A percentile compares a stretch with the other conserved stretches of the same genome.
phyloP scores from a whole-genome alignment of 1,140 invertebrate genomes.

The Drosophila nigromelanica region DNA sequence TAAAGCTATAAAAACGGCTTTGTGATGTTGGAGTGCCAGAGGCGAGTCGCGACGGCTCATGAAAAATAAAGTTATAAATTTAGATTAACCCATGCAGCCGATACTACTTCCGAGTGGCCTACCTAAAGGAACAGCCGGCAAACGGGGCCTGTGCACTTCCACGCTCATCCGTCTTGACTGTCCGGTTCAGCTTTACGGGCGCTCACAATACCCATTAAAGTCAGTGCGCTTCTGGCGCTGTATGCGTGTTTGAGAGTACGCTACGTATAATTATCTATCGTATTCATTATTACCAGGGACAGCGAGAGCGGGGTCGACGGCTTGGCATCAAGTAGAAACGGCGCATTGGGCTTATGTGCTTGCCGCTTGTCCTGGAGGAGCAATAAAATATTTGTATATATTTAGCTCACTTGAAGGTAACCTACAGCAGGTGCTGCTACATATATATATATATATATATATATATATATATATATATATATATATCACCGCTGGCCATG shows the following conservation, averaged over 20 bases:
- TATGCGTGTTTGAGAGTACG: constrained; percentile 26
- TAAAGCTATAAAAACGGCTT: constrained; percentile 47
- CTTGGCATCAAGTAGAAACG: constrained; percentile 56
- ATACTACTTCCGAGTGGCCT: constrained; percentile 34
- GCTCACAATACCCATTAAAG: constrained; percentile 71
- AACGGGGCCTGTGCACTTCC: constrained; percentile 14
- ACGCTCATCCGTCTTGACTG: constrained; percentile 1
- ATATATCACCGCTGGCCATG: constrained; percentile 60
- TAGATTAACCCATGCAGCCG: constrained; percentile 71
- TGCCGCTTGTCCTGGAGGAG: constrained; percentile 70
- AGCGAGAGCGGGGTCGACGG: not conserved
- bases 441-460: not conserved
- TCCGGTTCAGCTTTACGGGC: constrained; percentile 7
- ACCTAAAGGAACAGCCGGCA: not conserved
- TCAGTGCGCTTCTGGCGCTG: constrained; percentile 31
- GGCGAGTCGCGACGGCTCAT: constrained; percentile 45
- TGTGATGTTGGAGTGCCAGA: not conserved
- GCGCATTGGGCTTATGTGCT: constrained; percentile 38
- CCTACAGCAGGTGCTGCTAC: constrained; percentile 43
- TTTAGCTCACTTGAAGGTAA: constrained; percentile 25
- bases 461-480: not conserved
- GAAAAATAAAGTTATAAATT: constrained; percentile 80
- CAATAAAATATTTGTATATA: constrained; percentile 82
- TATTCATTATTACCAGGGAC: constrained; percentile 70
- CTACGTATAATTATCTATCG: constrained; percentile 74